Evolutionary conservation across 2,797 vertebrate genomes (phyloP).

Genomic region (Poeciliopsis paucimaculata): DNA sequence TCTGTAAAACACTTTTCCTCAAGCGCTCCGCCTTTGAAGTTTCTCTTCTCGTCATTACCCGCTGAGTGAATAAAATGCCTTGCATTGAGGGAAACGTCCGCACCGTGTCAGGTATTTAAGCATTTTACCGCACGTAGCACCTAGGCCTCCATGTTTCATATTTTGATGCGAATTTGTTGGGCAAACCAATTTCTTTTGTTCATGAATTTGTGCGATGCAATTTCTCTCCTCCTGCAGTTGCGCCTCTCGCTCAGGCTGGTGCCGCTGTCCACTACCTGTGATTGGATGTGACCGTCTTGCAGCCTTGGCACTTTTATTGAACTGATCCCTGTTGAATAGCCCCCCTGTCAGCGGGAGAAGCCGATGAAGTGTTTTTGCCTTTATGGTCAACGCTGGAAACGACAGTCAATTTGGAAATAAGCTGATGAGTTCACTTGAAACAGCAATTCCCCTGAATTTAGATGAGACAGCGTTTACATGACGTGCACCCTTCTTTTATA

Average conservation of each 20-base stretch:
- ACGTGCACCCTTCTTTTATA: conserved; percentile 16
- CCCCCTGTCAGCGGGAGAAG: conserved; percentile 50
- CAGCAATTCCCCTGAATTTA: conserved; percentile 62
- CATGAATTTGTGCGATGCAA: conserved; percentile 70
- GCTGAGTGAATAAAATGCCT: conserved; percentile 38
- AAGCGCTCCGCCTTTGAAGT: conserved; percentile 67
- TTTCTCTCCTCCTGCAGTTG: conserved; percentile 57
- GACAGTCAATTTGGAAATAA: conserved; percentile 78
- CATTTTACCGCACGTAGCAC: conserved; percentile 17
- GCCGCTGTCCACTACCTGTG: conserved; percentile 41
- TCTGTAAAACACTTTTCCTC: conserved; percentile 70
- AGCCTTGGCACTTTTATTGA: conserved; percentile 64
- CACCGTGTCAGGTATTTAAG: conserved; percentile 8
- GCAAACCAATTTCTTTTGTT: conserved; percentile 49
- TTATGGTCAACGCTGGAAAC: conserved; percentile 75
- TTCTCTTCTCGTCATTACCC: conserved; percentile 31
- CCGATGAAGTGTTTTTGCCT: conserved; percentile 72
- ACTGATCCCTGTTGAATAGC: conserved; percentile 62
- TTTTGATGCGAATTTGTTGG: conserved; percentile 50
- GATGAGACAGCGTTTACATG: conserved; percentile 47
- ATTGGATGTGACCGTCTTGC: conserved; percentile 67
- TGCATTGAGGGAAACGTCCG: conserved; percentile 29
- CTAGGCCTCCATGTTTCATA: conserved; percentile 41
- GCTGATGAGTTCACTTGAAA: conserved; percentile 76
- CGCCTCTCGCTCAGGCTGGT: conserved; percentile 26